Conservation (phyloP, 2,797 vertebrate genomes). For the Pseudochaenichthys georgianus region DNA sequence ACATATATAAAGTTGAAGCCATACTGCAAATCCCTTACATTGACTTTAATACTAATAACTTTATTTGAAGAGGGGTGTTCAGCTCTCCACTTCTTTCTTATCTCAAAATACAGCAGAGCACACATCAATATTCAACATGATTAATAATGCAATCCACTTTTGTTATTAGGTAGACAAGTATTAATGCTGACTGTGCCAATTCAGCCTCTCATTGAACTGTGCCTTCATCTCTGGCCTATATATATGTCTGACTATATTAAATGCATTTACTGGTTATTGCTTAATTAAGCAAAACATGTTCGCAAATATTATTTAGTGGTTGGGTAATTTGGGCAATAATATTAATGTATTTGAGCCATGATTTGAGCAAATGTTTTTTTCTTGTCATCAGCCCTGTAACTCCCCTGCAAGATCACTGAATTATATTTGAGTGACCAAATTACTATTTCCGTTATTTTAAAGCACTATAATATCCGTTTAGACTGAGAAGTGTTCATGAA, state of each 20-base stretch:
- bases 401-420: slow-evolving; percentile 12
- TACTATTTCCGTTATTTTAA: slow-evolving; percentile 31
- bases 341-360: neutral
- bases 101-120: slow-evolving; percentile 36
- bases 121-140: slow-evolving; percentile 46
- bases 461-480: neutral
- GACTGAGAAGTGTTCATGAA: slow-evolving; percentile 1
- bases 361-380: neutral
- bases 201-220: slow-evolving; percentile 8
- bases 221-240: slow-evolving; percentile 20
- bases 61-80: slow-evolving; percentile 3
- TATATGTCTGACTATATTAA: slow-evolving; percentile 21
- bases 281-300: slow-evolving; percentile 22
- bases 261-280: slow-evolving; percentile 2
- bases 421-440: slow-evolving; percentile 33
- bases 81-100: slow-evolving; percentile 11
- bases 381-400: slow-evolving; percentile 19
- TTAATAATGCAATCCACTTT: slow-evolving; percentile 47
- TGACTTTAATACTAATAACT: slow-evolving; percentile 23
- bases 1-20: neutral
- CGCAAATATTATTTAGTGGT: neutral
- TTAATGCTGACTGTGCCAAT: slow-evolving; percentile 40
- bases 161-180: slow-evolving; percentile 19
- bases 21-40: slow-evolving; percentile 8
- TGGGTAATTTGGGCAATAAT: neutral